Evolutionary conservation across 2,113 vertebrate genomes (phyloP).

Genomic region (Toxotes jaculatrix): DNA sequence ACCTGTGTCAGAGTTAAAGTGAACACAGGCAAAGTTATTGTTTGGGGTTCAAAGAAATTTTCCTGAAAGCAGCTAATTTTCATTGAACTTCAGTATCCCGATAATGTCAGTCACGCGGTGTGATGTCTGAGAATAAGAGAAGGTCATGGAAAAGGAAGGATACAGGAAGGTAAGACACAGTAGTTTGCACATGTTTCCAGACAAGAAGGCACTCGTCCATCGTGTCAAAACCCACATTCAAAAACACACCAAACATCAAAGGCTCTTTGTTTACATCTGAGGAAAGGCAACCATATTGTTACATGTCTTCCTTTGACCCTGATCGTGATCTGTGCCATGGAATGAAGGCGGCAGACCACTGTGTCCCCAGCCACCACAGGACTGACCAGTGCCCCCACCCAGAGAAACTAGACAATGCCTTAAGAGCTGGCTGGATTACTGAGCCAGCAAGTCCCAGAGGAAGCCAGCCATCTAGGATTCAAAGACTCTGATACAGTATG

Average conservation of each 20-base stretch:
- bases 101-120: not conserved
- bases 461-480: conserved; percentile 30
- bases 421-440: conserved; percentile 51
- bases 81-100: not conserved
- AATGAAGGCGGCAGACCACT: conserved; percentile 49
- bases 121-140: not conserved
- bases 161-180: conserved; percentile 23
- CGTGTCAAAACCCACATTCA: conserved; percentile 49
- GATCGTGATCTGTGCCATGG: conserved; percentile 45
- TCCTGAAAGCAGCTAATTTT: not conserved
- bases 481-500: conserved; percentile 6
- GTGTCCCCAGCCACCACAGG: conserved; percentile 52
- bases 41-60: not conserved
- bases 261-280: conserved; percentile 40
- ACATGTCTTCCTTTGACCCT: conserved; percentile 53
- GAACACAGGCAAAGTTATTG: conserved; percentile 18
- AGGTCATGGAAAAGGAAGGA: conserved; percentile 8
- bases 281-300: conserved; percentile 50
- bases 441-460: conserved; percentile 52
- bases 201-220: conserved; percentile 22
- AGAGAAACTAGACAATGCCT: conserved; percentile 61
- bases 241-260: conserved; percentile 54
- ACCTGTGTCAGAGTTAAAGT: conserved; percentile 33
- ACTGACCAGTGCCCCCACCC: conserved; percentile 57
- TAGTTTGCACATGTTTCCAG: conserved; percentile 30